Evolutionary conservation across 2,113 vertebrate genomes (phyloP).

Genomic region (Synodontis membranacea): DNA sequence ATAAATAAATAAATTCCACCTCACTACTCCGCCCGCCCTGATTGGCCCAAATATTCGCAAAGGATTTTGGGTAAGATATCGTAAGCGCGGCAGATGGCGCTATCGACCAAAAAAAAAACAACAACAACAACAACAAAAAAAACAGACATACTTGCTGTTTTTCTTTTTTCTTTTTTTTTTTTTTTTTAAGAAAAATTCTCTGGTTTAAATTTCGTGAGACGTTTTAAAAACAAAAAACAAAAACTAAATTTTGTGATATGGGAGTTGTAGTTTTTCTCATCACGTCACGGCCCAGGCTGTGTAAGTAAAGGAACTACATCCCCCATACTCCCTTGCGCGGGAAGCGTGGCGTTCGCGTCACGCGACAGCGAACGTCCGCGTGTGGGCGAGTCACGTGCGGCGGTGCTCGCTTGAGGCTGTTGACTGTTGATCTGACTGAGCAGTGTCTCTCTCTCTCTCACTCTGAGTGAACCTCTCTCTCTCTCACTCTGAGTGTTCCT

Average conservation of each 20-base stretch:
- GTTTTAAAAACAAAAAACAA: not conserved
- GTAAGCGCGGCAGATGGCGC: not conserved
- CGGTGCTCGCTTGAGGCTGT: not conserved
- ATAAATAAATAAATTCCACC: not conserved
- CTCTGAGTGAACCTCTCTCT: too few species aligned
- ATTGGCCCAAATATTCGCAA: not conserved
- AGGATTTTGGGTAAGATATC: not conserved
- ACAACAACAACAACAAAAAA: too few species aligned
- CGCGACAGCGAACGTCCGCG: constrained; percentile 52
- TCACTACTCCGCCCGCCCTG: not conserved
- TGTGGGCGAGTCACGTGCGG: constrained; percentile 73
- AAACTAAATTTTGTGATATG: not conserved
- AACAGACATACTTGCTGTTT: too few species aligned
- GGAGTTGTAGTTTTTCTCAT: not conserved
- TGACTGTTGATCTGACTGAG: not conserved
- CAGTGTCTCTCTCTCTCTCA: not conserved
- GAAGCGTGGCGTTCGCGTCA: constrained; percentile 35
- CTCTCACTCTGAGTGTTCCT: too few species aligned
- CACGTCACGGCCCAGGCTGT: not conserved
- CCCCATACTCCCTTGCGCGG: constrained; percentile 47
- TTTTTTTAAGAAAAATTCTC: not conserved
- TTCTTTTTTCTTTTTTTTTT: too few species aligned
- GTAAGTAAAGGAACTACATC: constrained; percentile 25
- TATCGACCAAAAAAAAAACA: not conserved
- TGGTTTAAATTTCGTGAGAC: not conserved